Conservation (phyloP, 2,888 invertebrate species). For the Lumbricus terrestris region DNA sequence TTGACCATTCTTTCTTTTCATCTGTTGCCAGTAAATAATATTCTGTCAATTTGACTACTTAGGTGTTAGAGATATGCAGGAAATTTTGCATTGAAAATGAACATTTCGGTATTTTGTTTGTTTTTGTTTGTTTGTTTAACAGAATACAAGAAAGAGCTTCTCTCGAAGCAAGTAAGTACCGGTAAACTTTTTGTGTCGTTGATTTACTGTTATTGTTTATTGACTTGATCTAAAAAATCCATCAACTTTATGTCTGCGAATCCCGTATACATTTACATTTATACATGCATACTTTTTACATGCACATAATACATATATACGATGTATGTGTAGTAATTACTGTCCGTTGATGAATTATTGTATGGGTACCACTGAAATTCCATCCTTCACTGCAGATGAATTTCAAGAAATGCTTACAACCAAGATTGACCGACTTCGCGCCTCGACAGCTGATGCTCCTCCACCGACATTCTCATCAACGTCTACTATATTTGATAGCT, state of each 20-base stretch:
- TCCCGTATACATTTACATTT: neutral
- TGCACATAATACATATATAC: neutral
- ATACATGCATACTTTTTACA: neutral
- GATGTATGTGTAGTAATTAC: no score
- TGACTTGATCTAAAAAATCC: neutral
- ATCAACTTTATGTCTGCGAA: neutral
- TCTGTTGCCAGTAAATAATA: neutral
- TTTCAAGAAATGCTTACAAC: no score
- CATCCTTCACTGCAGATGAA: no score
- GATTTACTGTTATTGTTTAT: neutral
- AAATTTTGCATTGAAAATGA: neutral
- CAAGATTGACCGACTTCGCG: no score
- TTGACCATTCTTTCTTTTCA: neutral
- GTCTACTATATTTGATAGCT: no score
- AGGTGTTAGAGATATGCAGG: neutral
- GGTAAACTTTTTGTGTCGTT: neutral
- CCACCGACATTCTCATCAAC: no score
- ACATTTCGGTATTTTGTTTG: neutral
- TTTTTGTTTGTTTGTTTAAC: neutral
- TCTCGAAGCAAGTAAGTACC: conserved; percentile 5
- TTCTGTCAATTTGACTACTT: neutral
- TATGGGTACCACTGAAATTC: no score
- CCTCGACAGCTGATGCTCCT: no score
- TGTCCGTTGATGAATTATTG: no score
- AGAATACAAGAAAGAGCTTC: neutral